A percentile compares a stretch with the other conserved stretches of the same genome.
Conservation (phyloP, 1,140 invertebrate species). For the Medauroidea extradentata region DNA sequence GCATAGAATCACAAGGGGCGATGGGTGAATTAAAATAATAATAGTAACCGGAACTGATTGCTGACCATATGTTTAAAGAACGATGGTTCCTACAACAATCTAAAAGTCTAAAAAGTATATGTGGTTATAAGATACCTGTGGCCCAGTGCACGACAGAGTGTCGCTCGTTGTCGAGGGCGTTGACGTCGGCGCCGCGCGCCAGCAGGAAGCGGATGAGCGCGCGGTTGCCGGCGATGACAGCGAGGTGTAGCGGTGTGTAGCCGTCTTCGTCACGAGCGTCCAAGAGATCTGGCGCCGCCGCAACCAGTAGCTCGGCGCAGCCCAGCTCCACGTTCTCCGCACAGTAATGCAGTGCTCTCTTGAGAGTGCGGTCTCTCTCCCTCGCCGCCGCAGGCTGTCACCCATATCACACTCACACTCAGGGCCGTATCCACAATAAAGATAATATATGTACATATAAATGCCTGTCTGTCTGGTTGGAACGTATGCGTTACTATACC, state of each 20-base stretch:
- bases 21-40: too few species aligned
- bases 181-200: constrained; percentile 79
- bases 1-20: too few species aligned
- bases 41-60: too few species aligned
- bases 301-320: constrained; percentile 65
- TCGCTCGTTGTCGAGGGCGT: constrained; percentile 84
- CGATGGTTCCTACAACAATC: too few species aligned
- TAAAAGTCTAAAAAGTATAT: too few species aligned
- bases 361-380: constrained; percentile 73
- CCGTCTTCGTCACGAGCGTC: constrained; percentile 86
- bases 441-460: too few species aligned
- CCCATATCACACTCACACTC: too few species aligned
- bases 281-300: constrained; percentile 68
- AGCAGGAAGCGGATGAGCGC: constrained; percentile 75
- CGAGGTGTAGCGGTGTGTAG: constrained; percentile 88
- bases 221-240: constrained; percentile 85
- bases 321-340: constrained; percentile 58
- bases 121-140: too few species aligned
- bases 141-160: constrained; percentile 99
- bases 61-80: too few species aligned
- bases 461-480: too few species aligned
- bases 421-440: too few species aligned
- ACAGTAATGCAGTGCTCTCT: constrained; percentile 91
- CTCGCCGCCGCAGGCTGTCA: constrained; percentile 55
- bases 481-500: too few species aligned